Evolutionary conservation across 2,113 vertebrate genomes (phyloP).

Genomic region (Erpornis zantholeuca): DNA sequence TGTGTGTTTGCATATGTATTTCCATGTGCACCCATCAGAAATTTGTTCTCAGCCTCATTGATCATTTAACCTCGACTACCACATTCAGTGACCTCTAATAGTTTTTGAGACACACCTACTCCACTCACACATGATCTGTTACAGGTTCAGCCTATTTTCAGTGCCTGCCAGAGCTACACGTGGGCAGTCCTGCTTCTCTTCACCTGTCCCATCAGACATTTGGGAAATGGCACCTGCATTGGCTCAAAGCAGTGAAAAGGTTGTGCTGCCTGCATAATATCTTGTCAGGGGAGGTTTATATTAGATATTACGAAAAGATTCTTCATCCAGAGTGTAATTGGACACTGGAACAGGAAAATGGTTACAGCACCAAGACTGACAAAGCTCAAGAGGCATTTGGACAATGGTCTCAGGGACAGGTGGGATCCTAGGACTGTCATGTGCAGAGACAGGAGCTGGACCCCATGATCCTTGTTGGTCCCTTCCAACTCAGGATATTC

Average conservation of each 20-base stretch:
- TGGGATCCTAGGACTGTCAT: background rate
- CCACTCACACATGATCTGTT: background rate
- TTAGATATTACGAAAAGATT: background rate
- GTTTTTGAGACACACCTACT: background rate
- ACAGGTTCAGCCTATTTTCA: background rate
- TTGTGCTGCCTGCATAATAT: background rate
- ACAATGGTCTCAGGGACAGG: accelerated
- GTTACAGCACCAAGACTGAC: background rate
- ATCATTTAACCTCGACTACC: background rate
- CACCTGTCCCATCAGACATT: background rate
- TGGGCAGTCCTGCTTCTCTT: background rate
- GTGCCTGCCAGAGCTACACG: background rate
- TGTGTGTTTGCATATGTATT: background rate
- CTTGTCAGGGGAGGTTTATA: background rate
- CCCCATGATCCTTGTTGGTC: too few species aligned
- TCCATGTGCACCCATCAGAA: background rate
- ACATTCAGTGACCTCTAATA: background rate
- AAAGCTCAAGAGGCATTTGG: background rate
- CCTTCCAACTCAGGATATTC: background rate
- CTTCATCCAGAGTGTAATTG: background rate
- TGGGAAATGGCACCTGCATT: background rate
- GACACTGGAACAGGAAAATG: background rate
- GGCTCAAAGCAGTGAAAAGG: background rate
- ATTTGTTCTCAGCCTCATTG: background rate
- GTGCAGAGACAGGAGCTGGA: background rate